Percentiles rank a stretch among this genome's conserved stretches.
Evolutionary conservation across 2,113 vertebrate genomes (phyloP).

Genomic region (Danio rerio): DNA sequence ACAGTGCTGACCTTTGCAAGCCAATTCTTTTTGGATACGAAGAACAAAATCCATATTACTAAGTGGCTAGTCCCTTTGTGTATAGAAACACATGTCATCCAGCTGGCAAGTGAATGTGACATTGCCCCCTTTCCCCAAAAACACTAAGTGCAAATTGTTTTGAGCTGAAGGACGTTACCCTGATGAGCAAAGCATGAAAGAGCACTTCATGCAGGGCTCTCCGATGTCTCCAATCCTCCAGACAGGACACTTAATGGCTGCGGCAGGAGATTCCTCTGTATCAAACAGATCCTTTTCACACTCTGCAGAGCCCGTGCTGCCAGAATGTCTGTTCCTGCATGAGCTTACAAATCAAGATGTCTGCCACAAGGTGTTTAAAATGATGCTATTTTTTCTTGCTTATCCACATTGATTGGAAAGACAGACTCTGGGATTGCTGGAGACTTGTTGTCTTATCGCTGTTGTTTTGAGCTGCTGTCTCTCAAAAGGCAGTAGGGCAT

Average conservation of each 20-base stretch:
- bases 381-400: conserved; percentile 37
- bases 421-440: conserved; percentile 36
- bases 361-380: conserved; percentile 53
- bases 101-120: conserved; percentile 39
- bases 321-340: conserved; percentile 47
- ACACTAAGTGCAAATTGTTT: conserved; percentile 47
- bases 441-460: conserved; percentile 49
- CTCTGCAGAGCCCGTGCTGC: conserved; percentile 49
- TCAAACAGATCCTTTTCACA: conserved; percentile 55
- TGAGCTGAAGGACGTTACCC: conserved; percentile 33
- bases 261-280: conserved; percentile 30
- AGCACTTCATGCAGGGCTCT: conserved; percentile 38
- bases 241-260: conserved; percentile 47
- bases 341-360: conserved; percentile 51
- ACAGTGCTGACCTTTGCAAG: conserved; percentile 34
- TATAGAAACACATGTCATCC: conserved; percentile 45
- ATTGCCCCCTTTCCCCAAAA: conserved; percentile 43
- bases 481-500: conserved; percentile 28
- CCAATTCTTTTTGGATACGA: not conserved
- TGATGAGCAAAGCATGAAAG: conserved; percentile 42
- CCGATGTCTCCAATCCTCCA: conserved; percentile 26
- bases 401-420: conserved; percentile 45
- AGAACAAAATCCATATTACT: conserved; percentile 52
- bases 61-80: conserved; percentile 16
- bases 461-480: conserved; percentile 21